Conservation (phyloP, 2,888 invertebrate genomes). For the Drosophila vallismaia region DNA sequence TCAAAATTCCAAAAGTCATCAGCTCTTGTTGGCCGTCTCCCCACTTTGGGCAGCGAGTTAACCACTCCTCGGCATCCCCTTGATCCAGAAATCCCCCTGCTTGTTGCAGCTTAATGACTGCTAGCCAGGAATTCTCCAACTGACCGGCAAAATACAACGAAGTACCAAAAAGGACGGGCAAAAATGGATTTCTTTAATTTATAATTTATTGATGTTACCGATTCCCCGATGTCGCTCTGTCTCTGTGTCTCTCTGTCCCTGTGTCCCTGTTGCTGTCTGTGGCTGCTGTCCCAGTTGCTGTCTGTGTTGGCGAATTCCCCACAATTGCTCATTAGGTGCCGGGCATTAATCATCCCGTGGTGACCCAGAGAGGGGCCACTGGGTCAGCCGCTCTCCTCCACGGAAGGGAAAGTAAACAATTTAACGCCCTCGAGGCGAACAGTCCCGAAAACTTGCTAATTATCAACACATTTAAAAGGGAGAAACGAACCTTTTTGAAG, state of each 20-base stretch:
- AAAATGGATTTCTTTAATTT: constrained; percentile 79
- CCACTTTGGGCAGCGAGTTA: constrained; percentile 44
- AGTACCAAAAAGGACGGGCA: constrained; percentile 9
- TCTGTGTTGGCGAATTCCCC: constrained; percentile 36
- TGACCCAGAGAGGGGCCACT: constrained; percentile 46
- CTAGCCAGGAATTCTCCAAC: constrained; percentile 73
- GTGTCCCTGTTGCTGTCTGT: constrained; percentile 1
- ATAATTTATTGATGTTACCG: constrained; percentile 79
- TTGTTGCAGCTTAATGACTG: constrained; percentile 67
- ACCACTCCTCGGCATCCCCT: constrained; percentile 8
- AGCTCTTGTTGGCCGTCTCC: constrained; percentile 52
- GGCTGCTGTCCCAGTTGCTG: constrained; percentile 20
- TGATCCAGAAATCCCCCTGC: neutral
- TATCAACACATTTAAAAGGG: constrained; percentile 64
- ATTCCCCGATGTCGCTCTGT: constrained; percentile 38
- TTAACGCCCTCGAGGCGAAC: constrained; percentile 43
- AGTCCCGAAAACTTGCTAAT: constrained; percentile 62
- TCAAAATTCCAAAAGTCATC: constrained; percentile 79
- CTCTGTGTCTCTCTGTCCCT: neutral
- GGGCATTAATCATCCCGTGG: constrained; percentile 66
- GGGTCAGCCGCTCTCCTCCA: constrained; percentile 26
- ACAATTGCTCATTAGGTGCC: constrained; percentile 75
- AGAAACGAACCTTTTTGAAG: constrained; percentile 2
- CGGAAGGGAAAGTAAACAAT: constrained; percentile 41
- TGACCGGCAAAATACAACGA: constrained; percentile 39